Conservation (phyloP, 1,140 invertebrate genomes). For the Drosophila pseudoobscura region DNA sequence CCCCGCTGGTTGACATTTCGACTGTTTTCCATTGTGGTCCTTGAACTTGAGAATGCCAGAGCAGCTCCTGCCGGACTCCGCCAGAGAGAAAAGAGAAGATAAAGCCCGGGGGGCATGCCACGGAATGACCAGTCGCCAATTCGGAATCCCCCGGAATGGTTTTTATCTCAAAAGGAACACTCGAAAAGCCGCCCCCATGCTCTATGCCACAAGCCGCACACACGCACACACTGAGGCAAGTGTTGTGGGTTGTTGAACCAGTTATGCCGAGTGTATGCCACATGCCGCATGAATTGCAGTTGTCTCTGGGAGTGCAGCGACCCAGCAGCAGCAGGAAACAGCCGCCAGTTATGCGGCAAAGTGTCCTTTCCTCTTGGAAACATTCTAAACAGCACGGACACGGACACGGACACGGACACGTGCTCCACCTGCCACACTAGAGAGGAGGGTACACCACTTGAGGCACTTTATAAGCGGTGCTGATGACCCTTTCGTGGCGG, state of each 20-base stretch:
- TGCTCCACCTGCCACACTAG: conserved; percentile 1
- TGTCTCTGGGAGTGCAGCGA: conserved; percentile 62
- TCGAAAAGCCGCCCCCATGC: no score
- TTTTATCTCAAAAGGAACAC: no score
- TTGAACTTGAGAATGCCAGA: conserved; percentile 47
- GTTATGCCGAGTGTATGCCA: conserved; percentile 8
- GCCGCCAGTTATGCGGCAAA: conserved; percentile 21
- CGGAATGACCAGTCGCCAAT: no score
- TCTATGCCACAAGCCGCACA: background rate
- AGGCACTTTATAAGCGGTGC: conserved; percentile 42
- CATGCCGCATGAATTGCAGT: conserved; percentile 64
- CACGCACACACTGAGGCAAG: background rate
- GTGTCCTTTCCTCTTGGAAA: conserved; percentile 37
- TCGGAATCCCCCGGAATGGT: no score
- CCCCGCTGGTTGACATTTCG: conserved; percentile 33
- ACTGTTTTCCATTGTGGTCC: conserved; percentile 34
- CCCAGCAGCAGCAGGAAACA: conserved; percentile 56
- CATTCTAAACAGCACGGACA: conserved; percentile 4
- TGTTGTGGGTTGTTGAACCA: conserved; percentile 66
- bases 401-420: conserved; percentile 9
- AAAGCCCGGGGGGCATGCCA: no score
- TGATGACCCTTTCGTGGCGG: conserved; percentile 56
- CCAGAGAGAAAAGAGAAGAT: no score
- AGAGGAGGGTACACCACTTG: conserved; percentile 3
- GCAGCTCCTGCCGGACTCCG: background rate